These are phyloP conservation scores for Abscondita cerata DNA, from an alignment of 2,888 invertebrate species.

Conservation along the genomic window DNA sequence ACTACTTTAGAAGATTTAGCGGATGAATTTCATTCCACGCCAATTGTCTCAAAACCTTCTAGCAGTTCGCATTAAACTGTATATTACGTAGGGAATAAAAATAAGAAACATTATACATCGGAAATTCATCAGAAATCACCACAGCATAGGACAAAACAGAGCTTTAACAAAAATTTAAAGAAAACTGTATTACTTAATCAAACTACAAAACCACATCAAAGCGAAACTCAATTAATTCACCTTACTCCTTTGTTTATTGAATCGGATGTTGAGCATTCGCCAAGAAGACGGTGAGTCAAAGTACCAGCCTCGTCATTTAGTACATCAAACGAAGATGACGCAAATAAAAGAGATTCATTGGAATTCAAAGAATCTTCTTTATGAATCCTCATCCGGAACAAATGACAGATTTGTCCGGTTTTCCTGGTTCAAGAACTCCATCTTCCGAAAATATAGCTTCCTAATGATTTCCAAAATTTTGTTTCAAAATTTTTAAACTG, in stretches of 20 bases:
- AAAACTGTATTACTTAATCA: not conserved
- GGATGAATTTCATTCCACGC: too few relatives aligned
- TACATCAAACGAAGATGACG: constrained; percentile 43
- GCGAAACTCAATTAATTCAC: not conserved
- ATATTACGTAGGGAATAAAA: not conserved
- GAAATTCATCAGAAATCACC: not conserved
- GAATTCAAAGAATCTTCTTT: constrained; percentile 83
- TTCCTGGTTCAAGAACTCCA: constrained; percentile 53
- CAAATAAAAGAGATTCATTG: constrained; percentile 76
- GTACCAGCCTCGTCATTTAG: constrained; percentile 13
- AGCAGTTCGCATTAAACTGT: not conserved
- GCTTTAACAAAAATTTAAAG: not conserved
- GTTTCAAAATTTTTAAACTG: constrained; percentile 19
- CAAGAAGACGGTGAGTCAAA: constrained; percentile 18
- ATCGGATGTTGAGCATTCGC: constrained; percentile 24
- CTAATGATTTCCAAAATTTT: constrained; percentile 29
- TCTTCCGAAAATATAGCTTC: constrained; percentile 59
- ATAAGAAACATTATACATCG: not conserved
- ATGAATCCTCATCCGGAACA: constrained; percentile 87
- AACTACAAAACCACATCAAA: constrained; percentile 1
- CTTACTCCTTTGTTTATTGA: not conserved
- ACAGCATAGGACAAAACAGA: not conserved
- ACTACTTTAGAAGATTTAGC: too few relatives aligned
- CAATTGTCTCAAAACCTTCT: not conserved
- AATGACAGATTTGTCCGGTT: constrained; percentile 72